A percentile compares a stretch with the other conserved stretches of the same genome.
Evolutionary conservation across 2,888 invertebrate genomes (phyloP).

Genomic region (Heterodera filipjevi): DNA sequence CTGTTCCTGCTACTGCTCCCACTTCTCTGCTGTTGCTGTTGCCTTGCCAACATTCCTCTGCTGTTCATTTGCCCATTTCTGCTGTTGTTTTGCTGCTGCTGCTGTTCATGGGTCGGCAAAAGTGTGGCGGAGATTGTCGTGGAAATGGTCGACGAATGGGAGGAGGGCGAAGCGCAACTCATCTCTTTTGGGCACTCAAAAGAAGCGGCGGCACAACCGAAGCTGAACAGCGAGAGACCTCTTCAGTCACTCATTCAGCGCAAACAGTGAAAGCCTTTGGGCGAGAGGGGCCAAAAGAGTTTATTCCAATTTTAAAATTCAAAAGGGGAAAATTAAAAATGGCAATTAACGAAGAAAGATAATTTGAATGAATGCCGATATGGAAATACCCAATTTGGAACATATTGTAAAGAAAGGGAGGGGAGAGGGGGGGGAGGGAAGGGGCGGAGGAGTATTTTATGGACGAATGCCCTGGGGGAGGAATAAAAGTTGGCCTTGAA

Average conservation of each 20-base stretch:
- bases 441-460: background rate
- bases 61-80: background rate
- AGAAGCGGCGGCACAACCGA: background rate
- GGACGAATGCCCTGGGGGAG: background rate
- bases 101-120: background rate
- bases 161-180: slow-evolving; percentile 1
- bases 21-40: background rate
- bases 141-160: background rate
- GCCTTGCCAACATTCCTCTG: background rate
- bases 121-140: background rate
- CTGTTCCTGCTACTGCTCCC: background rate
- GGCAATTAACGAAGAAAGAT: no score
- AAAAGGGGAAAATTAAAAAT: no score
- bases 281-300: no score
- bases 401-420: no score
- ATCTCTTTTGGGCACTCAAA: background rate
- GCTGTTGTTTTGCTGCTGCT: background rate
- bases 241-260: no score
- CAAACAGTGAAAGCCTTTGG: no score
- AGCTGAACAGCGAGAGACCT: no score
- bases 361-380: no score
- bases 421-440: no score
- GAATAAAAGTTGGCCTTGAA: slow-evolving; percentile 2
- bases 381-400: no score
- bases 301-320: no score